Base-by-base conservation (phyloP, 2,888 invertebrate genomes). In the Marronus borbonicus region DNA sequence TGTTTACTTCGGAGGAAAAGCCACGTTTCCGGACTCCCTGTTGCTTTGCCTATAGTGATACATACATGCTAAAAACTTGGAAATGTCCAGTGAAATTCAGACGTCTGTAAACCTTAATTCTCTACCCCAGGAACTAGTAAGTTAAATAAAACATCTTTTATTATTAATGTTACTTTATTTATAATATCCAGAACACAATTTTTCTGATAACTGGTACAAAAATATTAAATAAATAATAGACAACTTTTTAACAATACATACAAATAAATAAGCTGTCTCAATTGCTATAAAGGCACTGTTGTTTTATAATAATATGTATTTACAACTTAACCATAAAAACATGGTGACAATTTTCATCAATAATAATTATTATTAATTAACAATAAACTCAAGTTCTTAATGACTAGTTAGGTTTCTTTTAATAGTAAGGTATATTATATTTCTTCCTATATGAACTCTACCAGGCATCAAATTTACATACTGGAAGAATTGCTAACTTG, bases 201-300 rank as follows among this genome's bases (percentile, higher is more conserved):
- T 70, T 75, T 74, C 39, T 68, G 65, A 75, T 75, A 78, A 74
- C 65, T 78, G 72, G 75, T 75, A 78, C 66, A 65, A 79, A 70
- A 70, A 77, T 72, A 74, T 77, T 77, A 77, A 77, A 79, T 77
- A 77, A 77, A 79, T 77, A 77, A 74, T 75, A 76, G 75, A 69
- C 76, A 77, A 79, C 69, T 79, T 77, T 65, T 79, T 75, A 80
- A 80, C 81, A 80, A 80, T 79, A 79, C 80, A 80, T 81, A 82
- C 80, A 82, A 79, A 82, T 78, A 81, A 82, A 79, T 80, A 80
- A 81, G 80, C 80, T 80, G 76, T 81, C 81, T 81, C 76, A 74
- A 79, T 77, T 79, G 64, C 78, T 78, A 79, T 79, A 81, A 82
- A 82, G 82, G 82, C 82, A 82, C 82, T 82, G 82, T 78, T 78